Conservation (phyloP, 2,113 vertebrate species). For the Phylloscopus trochiloides region DNA sequence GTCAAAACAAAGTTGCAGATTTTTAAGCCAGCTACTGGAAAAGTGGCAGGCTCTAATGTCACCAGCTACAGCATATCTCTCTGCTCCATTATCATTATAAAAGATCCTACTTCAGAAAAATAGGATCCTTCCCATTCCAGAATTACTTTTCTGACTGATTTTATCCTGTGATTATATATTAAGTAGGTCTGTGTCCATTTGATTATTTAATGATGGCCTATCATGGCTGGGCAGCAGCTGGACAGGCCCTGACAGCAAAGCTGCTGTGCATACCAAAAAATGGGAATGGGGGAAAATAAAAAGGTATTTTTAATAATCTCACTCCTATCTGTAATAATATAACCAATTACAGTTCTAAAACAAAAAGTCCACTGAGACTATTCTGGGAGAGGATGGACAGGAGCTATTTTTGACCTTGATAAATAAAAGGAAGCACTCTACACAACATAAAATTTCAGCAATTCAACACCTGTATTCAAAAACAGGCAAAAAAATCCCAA, state of each 20-base stretch:
- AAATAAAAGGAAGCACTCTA: neutral
- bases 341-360: neutral
- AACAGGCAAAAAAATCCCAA: neutral
- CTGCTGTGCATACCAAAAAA: neutral
- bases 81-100: neutral
- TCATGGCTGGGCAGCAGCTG: neutral
- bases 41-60: neutral
- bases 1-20: neutral
- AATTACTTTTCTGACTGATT: neutral
- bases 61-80: neutral
- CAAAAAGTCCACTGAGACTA: neutral
- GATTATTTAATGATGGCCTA: neutral
- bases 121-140: neutral
- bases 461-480: neutral
- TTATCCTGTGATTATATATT: neutral
- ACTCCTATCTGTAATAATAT: neutral
- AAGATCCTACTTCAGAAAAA: neutral
- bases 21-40: neutral
- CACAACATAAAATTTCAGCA: neutral
- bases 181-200: neutral
- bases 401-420: constrained; percentile 24
- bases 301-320: neutral
- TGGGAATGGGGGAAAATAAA: neutral
- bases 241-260: constrained; percentile 1
- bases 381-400: neutral